These are phyloP conservation scores for Melanotaenia duboulayi DNA, from an alignment of 2,113 vertebrate species.

Conservation along the genomic window DNA sequence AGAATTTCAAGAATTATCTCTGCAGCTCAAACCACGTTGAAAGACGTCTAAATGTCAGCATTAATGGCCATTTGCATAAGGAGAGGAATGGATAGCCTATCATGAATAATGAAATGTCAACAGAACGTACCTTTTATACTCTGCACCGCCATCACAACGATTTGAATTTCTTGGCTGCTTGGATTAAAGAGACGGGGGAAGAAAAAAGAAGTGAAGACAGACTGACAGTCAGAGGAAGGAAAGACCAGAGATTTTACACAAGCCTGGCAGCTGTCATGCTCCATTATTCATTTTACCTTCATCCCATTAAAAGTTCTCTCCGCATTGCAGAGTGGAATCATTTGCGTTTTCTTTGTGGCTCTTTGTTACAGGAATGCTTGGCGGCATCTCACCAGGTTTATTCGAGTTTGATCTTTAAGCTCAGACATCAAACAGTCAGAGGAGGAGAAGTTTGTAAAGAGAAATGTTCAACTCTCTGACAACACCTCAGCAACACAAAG, in stretches of 20 bases:
- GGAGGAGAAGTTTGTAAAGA: too few species aligned
- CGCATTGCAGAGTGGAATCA: constrained; percentile 25
- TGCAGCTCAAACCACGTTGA: constrained; percentile 22
- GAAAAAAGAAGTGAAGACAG: constrained; percentile 10
- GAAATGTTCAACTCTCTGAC: background rate
- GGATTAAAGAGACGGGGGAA: constrained; percentile 11
- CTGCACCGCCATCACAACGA: constrained; percentile 13
- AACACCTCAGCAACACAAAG: background rate
- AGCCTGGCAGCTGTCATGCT: constrained; percentile 27
- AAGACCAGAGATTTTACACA: constrained; percentile 23
- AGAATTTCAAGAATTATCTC: constrained; percentile 51
- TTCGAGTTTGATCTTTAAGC: constrained; percentile 34
- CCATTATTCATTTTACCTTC: constrained; percentile 17
- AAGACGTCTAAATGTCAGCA: constrained; percentile 69
- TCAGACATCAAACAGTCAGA: constrained; percentile 13
- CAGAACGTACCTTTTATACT: constrained; percentile 41
- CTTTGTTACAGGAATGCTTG: constrained; percentile 33
- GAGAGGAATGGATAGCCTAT: constrained; percentile 43
- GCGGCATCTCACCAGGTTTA: background rate
- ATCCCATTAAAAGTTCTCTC: constrained; percentile 26
- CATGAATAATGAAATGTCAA: constrained; percentile 73
- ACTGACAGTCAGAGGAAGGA: constrained; percentile 10
- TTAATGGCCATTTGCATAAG: constrained; percentile 65
- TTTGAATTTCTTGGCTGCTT: constrained; percentile 37
- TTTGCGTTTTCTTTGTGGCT: constrained; percentile 39